Conservation (phyloP, 1,140 invertebrate genomes). For the Neuroterus valhalla region DNA sequence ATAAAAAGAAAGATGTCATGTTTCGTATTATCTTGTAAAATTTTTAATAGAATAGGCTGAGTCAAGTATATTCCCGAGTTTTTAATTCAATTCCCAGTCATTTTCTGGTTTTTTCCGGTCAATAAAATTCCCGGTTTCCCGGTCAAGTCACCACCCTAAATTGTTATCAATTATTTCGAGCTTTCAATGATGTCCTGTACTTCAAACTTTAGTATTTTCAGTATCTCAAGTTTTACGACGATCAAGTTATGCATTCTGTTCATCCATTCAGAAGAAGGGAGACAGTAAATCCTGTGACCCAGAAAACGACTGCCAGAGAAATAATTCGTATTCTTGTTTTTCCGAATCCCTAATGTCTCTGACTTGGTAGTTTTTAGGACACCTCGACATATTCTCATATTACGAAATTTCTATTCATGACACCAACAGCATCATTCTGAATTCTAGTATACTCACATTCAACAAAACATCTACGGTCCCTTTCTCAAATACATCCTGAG, state of each 20-base stretch:
- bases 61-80: too few species aligned
- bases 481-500: not conserved
- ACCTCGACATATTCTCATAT: conserved; percentile 32
- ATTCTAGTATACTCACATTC: not conserved
- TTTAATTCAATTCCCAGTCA: too few species aligned
- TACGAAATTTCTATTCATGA: conserved; percentile 44
- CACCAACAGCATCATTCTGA: conserved; percentile 34
- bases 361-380: conserved; percentile 16
- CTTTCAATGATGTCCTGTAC: not conserved
- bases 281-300: conserved; percentile 18
- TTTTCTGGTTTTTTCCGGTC: too few species aligned
- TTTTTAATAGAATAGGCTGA: too few species aligned
- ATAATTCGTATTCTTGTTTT: conserved; percentile 28
- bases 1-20: too few species aligned
- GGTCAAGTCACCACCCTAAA: too few species aligned
- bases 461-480: not conserved
- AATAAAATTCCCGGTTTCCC: too few species aligned
- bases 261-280: conserved; percentile 9
- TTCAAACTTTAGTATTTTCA: not conserved
- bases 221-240: not conserved
- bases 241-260: conserved; percentile 1
- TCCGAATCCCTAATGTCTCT: conserved; percentile 6
- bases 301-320: conserved; percentile 22
- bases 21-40: too few species aligned
- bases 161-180: too few species aligned